Conservation (phyloP, 2,888 invertebrate genomes). For the Scaptomyza reducta region DNA sequence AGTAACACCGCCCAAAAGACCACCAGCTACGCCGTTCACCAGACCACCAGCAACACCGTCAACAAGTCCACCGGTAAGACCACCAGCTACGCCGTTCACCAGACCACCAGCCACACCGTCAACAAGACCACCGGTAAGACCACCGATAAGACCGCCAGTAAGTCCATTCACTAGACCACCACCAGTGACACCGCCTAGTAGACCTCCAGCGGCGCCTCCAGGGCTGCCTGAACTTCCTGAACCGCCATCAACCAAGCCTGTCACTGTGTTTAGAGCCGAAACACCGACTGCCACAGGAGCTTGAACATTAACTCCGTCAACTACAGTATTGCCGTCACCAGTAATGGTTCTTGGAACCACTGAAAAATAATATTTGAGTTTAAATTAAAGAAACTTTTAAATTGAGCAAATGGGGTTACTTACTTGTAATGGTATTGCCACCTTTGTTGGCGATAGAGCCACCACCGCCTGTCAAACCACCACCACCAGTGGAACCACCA, state of each 20-base stretch:
- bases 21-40: no score
- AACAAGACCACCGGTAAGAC: no score
- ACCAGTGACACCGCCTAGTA: not conserved
- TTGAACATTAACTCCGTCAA: conserved; percentile 12
- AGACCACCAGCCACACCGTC: not conserved
- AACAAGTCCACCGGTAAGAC: not conserved
- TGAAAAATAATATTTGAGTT: no score
- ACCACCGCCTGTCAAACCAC: no score
- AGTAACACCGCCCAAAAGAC: not conserved
- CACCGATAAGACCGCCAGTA: not conserved
- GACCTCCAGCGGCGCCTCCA: not conserved
- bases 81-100: not conserved
- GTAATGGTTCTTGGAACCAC: no score
- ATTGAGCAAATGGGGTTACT: no score
- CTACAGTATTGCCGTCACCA: conserved; percentile 25
- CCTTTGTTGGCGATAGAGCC: conserved; percentile 20
- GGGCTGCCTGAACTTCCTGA: conserved; percentile 8
- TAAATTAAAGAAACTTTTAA: no score
- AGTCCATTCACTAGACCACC: not conserved
- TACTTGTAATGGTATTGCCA: conserved; percentile 14
- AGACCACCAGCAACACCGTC: not conserved
- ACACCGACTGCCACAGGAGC: conserved; percentile 11
- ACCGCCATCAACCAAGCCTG: conserved; percentile 4
- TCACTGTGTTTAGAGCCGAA: conserved; percentile 8
- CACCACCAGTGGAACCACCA: not conserved